Conservation (phyloP, 2,888 invertebrate species). For the Philopedon plagiatum region DNA sequence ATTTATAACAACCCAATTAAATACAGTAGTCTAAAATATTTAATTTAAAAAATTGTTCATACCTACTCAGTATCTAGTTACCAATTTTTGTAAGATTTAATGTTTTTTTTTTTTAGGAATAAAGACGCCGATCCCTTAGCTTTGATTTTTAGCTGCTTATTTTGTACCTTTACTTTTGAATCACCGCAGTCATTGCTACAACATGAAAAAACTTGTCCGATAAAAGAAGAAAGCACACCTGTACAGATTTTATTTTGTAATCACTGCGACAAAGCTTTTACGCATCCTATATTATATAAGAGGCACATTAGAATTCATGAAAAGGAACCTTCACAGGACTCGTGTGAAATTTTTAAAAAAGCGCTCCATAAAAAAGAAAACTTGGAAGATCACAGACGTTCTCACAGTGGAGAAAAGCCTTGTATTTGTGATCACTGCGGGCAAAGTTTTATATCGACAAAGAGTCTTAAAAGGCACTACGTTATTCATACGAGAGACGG, state of each 20-base stretch:
- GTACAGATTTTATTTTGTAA: conserved; percentile 64
- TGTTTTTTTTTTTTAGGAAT: too few relatives aligned
- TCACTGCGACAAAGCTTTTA: conserved; percentile 55
- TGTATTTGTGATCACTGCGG: conserved; percentile 63
- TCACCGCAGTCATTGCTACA: too few relatives aligned
- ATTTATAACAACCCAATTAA: too few relatives aligned
- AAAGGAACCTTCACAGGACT: background rate
- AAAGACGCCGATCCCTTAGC: too few relatives aligned
- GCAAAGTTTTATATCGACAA: conserved; percentile 64
- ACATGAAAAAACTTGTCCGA: conserved; percentile 15
- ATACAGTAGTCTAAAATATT: too few relatives aligned
- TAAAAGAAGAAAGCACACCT: conserved; percentile 13
- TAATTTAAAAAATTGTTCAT: too few relatives aligned
- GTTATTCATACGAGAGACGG: conserved; percentile 43
- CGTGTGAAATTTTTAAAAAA: conserved; percentile 17
- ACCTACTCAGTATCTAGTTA: too few relatives aligned
- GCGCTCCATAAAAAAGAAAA: too few relatives aligned
- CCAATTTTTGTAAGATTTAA: too few relatives aligned
- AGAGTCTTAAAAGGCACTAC: conserved; percentile 17
- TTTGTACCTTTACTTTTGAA: too few relatives aligned
- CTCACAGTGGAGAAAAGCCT: conserved; percentile 59
- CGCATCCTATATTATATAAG: conserved; percentile 43
- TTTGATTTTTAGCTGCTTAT: too few relatives aligned
- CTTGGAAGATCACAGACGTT: conserved; percentile 49
- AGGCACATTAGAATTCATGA: conserved; percentile 51